phyloP scores from a whole-genome alignment of 2,113 vertebrate genomes.

The Phalacrocorax aristotelis region DNA sequence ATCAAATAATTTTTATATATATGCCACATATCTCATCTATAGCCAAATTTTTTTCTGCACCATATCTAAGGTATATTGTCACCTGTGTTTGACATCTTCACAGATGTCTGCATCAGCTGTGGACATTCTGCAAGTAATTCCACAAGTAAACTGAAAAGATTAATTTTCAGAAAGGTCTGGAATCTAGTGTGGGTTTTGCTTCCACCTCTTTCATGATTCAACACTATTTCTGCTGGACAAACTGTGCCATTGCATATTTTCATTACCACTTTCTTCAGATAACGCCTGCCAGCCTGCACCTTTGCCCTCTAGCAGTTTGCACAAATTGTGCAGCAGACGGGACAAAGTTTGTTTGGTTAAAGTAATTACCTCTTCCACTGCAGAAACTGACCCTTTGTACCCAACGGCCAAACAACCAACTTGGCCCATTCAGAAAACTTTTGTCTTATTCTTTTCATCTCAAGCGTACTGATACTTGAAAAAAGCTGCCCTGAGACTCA shows the following conservation, averaged over 20 bases:
- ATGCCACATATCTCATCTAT: background rate
- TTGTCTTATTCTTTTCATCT: background rate
- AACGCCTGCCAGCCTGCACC: background rate
- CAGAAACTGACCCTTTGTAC: background rate
- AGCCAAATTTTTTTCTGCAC: background rate
- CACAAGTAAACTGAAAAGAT: background rate
- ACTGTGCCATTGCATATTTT: background rate
- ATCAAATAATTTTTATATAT: background rate
- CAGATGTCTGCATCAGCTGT: background rate
- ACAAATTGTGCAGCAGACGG: background rate
- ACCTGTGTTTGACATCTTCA: background rate
- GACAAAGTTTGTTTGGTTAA: background rate
- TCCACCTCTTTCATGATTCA: background rate
- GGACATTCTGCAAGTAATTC: background rate
- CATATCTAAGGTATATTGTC: background rate
- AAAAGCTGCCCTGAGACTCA: background rate
- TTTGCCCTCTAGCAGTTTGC: conserved; percentile 4
- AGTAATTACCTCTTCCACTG: background rate
- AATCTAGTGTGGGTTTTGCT: background rate
- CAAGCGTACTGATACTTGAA: background rate
- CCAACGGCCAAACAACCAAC: background rate
- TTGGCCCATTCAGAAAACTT: background rate
- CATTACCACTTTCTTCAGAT: background rate
- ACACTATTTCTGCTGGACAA: background rate
- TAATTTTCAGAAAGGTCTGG: background rate